These are phyloP conservation scores for Tiphia femorata DNA, from an alignment of 2,888 invertebrate genomes.

Conservation along the genomic window DNA sequence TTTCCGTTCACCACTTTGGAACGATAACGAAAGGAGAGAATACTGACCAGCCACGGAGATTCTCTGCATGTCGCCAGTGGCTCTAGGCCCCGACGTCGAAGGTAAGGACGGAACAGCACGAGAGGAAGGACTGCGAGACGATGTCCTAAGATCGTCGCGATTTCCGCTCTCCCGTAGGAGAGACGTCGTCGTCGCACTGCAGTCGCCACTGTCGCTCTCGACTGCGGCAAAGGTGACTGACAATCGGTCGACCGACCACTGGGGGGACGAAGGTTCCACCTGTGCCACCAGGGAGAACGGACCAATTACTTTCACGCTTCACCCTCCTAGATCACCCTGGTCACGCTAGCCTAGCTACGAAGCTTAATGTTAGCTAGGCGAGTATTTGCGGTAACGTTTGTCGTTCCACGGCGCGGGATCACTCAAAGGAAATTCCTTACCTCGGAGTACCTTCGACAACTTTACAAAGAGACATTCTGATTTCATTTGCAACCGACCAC, in stretches of 20 bases:
- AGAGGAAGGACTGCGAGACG: background rate
- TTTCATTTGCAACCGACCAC: too few species aligned
- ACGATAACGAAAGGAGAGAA: background rate
- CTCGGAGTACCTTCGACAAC: too few species aligned
- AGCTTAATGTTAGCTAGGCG: too few species aligned
- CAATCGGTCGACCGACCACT: slow-evolving; percentile 78
- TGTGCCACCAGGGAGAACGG: slow-evolving; percentile 36
- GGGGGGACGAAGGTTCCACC: slow-evolving; percentile 76
- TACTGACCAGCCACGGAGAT: slow-evolving; percentile 40
- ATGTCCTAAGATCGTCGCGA: background rate
- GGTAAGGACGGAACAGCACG: too few species aligned
- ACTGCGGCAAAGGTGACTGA: slow-evolving; percentile 81
- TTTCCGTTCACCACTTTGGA: too few species aligned
- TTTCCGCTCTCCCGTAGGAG: slow-evolving; percentile 2
- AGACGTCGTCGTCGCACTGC: too few species aligned
- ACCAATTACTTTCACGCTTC: slow-evolving; percentile 38
- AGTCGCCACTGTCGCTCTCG: slow-evolving; percentile 69
- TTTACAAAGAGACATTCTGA: too few species aligned
- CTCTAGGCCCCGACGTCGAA: background rate
- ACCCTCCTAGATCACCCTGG: slow-evolving; percentile 29
- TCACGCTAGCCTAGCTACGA: slow-evolving; percentile 32
- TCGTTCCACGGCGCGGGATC: too few species aligned
- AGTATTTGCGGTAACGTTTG: too few species aligned
- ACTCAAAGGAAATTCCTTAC: too few species aligned
- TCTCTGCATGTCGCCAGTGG: slow-evolving; percentile 26